These are phyloP conservation scores for Paradisaea rubra DNA, from an alignment of 2,113 vertebrate species.

Conservation along the genomic window DNA sequence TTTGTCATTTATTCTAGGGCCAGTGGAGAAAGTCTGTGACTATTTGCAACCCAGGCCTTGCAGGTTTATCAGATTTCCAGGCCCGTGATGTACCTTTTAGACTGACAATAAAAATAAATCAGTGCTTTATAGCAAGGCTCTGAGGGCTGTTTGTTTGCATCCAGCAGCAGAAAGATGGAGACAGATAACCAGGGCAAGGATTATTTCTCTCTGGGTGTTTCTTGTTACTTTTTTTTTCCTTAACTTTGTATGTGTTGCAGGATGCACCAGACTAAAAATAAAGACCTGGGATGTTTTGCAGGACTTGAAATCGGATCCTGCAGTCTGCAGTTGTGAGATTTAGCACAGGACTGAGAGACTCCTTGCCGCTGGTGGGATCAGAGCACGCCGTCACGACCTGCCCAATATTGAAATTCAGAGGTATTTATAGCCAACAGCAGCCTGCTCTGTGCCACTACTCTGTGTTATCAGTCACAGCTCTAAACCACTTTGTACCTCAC, in stretches of 20 bases:
- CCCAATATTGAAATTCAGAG: background rate
- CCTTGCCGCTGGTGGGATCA: background rate
- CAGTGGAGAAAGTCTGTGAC: background rate
- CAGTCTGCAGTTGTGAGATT: background rate
- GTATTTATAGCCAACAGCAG: background rate
- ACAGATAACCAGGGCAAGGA: background rate
- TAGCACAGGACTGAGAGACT: background rate
- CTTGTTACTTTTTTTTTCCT: background rate
- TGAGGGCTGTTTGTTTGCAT: background rate
- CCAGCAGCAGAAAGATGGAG: background rate
- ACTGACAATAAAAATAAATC: slow-evolving; percentile 18
- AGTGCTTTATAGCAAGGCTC: background rate
- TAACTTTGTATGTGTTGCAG: background rate
- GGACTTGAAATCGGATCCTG: background rate
- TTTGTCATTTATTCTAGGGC: background rate
- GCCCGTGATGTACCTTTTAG: background rate
- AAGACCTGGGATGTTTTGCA: background rate
- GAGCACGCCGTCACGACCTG: background rate
- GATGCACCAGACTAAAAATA: slow-evolving; percentile 20
- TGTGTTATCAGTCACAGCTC: background rate
- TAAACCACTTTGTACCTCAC: background rate
- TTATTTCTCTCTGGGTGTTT: background rate
- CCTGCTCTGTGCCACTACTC: background rate
- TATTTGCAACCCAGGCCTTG: background rate
- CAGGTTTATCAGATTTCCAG: slow-evolving; percentile 5